A percentile compares a stretch with the other conserved stretches of the same genome.
phyloP scores from a whole-genome alignment of 1,140 invertebrate genomes.

The Homarus americanus region DNA sequence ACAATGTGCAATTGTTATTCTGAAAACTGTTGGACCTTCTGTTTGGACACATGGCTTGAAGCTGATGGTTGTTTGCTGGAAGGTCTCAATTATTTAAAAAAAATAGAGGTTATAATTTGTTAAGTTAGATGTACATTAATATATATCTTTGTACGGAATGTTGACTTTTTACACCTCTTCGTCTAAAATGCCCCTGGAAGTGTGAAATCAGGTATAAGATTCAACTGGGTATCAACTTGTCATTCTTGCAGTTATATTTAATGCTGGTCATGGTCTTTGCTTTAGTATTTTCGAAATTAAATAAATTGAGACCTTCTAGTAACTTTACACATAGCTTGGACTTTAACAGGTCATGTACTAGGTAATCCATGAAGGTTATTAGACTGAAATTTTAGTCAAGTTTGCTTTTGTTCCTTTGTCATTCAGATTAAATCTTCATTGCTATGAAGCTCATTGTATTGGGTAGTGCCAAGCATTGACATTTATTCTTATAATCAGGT shows the following conservation, averaged over 20 bases:
- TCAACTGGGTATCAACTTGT: not conserved
- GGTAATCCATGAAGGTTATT: not conserved
- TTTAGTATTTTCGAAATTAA: not conserved
- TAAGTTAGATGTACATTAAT: not conserved
- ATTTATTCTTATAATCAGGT: not conserved
- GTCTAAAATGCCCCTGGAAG: not conserved
- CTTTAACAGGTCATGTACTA: not conserved
- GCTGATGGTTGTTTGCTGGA: conserved; percentile 19
- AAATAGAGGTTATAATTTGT: not conserved
- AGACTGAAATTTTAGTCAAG: not conserved
- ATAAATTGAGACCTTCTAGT: conserved; percentile 1
- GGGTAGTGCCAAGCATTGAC: not conserved
- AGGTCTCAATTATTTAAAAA: conserved; percentile 24
- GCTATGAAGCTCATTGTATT: not conserved
- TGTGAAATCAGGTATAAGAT: not conserved
- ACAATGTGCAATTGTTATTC: conserved; percentile 52
- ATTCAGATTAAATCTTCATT: not conserved
- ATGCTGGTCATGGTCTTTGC: not conserved
- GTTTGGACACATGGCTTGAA: not conserved
- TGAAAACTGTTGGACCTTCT: conserved; percentile 21
- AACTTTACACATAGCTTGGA: not conserved
- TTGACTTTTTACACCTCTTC: not conserved
- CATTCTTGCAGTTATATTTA: not conserved
- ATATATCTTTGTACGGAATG: not conserved
- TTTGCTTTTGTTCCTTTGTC: not conserved